A percentile compares a stretch with the other conserved stretches of the same genome.
phyloP scores from a whole-genome alignment of 1,140 invertebrate genomes.

The Geopemphigus sp. region DNA sequence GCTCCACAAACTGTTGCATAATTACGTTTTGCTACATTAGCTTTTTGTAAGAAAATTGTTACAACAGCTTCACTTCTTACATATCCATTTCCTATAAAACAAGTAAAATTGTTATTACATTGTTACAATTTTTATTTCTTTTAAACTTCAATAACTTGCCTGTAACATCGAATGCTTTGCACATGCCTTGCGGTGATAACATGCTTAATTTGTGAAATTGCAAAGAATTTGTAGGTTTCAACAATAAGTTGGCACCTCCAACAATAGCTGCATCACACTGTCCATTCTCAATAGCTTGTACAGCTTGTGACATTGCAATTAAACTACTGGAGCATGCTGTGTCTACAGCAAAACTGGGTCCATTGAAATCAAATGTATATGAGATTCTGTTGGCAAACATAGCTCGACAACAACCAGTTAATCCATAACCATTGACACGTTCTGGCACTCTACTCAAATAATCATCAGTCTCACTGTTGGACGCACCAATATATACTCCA shows the following conservation, averaged over 20 bases:
- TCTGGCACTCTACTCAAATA: slow-evolving; percentile 73
- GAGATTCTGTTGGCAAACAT: slow-evolving; percentile 97
- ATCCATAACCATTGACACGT: slow-evolving; percentile 82
- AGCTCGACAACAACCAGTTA: slow-evolving; percentile 87
- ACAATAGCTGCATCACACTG: slow-evolving; percentile 92
- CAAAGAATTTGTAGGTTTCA: slow-evolving; percentile 86
- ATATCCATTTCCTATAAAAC: slow-evolving; percentile 72
- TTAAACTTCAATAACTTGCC: slow-evolving; percentile 60
- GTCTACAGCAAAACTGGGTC: slow-evolving; percentile 90
- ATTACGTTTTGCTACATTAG: slow-evolving; percentile 69
- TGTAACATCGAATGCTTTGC: slow-evolving; percentile 88
- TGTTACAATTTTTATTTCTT: not conserved
- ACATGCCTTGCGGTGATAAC: slow-evolving; percentile 80
- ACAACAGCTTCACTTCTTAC: slow-evolving; percentile 86
- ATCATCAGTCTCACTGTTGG: slow-evolving; percentile 81
- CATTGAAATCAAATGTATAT: slow-evolving; percentile 88
- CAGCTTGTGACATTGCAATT: slow-evolving; percentile 83
- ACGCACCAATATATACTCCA: slow-evolving; percentile 88
- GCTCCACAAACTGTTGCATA: slow-evolving; percentile 85
- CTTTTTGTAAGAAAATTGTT: slow-evolving; percentile 77
- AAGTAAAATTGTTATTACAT: not conserved
- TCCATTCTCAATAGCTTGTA: slow-evolving; percentile 75
- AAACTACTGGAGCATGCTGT: slow-evolving; percentile 94
- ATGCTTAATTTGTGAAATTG: slow-evolving; percentile 90
- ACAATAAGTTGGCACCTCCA: slow-evolving; percentile 71